Evolutionary conservation across 2,888 invertebrate species (phyloP).

Genomic region (Cotesia congregata): DNA sequence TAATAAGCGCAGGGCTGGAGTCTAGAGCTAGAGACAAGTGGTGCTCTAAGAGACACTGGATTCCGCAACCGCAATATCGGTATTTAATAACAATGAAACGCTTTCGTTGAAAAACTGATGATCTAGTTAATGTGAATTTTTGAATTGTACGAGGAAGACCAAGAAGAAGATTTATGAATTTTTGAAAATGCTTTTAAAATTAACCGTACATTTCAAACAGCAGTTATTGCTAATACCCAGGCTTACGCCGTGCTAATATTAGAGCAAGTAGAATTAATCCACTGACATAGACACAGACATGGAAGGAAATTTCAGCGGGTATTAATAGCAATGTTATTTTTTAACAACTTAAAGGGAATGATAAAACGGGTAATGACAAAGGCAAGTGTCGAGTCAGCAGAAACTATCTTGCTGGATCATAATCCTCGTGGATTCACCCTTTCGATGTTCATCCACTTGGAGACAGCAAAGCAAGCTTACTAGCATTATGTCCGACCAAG

Average conservation of each 20-base stretch:
- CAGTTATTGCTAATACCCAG: too few species aligned
- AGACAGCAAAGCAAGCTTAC: not conserved
- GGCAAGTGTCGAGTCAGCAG: conserved; percentile 32
- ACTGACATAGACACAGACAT: too few species aligned
- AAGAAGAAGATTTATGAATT: too few species aligned
- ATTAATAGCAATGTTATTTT: not conserved
- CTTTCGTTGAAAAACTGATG: too few species aligned
- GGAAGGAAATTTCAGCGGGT: not conserved
- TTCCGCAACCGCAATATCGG: conserved; percentile 29
- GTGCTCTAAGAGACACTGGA: conserved; percentile 31
- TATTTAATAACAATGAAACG: conserved; percentile 16
- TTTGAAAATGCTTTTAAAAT: too few species aligned
- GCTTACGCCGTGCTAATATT: too few species aligned
- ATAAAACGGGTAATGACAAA: conserved; percentile 10
- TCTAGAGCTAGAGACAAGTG: conserved; percentile 32
- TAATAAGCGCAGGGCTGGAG: not conserved
- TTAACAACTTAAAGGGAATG: not conserved
- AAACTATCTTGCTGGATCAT: conserved; percentile 25
- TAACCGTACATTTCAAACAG: too few species aligned
- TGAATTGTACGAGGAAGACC: too few species aligned
- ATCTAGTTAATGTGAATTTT: too few species aligned
- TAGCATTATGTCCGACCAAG: not conserved
- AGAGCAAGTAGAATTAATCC: too few species aligned
- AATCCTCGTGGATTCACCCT: conserved; percentile 21
- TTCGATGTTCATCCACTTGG: not conserved